A percentile compares a stretch with the other conserved stretches of the same genome.
Conservation (phyloP, 1,140 invertebrate species). For the Macrobrachium nipponense region DNA sequence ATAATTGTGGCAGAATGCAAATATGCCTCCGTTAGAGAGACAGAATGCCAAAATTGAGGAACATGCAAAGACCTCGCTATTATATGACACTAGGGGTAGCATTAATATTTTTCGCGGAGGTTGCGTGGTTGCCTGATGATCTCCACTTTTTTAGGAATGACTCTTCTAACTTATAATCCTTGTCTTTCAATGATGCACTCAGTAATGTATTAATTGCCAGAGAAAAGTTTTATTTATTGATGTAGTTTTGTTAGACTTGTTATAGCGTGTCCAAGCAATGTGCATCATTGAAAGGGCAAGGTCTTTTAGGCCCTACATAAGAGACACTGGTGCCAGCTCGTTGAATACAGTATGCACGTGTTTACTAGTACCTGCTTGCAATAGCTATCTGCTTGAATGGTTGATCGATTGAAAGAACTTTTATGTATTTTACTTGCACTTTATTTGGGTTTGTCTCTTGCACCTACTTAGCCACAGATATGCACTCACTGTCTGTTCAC, state of each 20-base stretch:
- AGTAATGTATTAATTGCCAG: not conserved
- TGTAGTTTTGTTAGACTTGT: too few relatives aligned
- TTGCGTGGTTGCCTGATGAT: slow-evolving; percentile 55
- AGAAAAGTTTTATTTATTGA: too few relatives aligned
- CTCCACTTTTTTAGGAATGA: slow-evolving; percentile 55
- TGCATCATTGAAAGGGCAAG: slow-evolving; percentile 36
- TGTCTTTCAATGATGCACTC: not conserved
- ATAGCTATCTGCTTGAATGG: slow-evolving; percentile 39
- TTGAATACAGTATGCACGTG: slow-evolving; percentile 30
- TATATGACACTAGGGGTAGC: slow-evolving; percentile 54
- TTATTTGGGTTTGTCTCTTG: slow-evolving; percentile 36
- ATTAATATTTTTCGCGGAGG: slow-evolving; percentile 53
- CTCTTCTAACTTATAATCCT: slow-evolving; percentile 5
- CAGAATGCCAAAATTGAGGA: slow-evolving; percentile 48
- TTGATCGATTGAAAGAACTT: not conserved
- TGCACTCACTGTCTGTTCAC: slow-evolving; percentile 3
- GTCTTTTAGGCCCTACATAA: slow-evolving; percentile 56
- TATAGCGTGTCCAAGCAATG: not conserved
- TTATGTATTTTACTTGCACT: slow-evolving; percentile 10
- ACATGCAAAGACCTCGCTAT: slow-evolving; percentile 44
- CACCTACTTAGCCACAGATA: slow-evolving; percentile 35
- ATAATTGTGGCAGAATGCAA: slow-evolving; percentile 56
- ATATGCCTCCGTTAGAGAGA: slow-evolving; percentile 58
- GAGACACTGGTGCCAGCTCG: slow-evolving; percentile 58
- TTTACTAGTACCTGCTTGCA: slow-evolving; percentile 35